Evolutionary conservation across 1,140 invertebrate species (phyloP).

Genomic region (Monochamus saltuarius): DNA sequence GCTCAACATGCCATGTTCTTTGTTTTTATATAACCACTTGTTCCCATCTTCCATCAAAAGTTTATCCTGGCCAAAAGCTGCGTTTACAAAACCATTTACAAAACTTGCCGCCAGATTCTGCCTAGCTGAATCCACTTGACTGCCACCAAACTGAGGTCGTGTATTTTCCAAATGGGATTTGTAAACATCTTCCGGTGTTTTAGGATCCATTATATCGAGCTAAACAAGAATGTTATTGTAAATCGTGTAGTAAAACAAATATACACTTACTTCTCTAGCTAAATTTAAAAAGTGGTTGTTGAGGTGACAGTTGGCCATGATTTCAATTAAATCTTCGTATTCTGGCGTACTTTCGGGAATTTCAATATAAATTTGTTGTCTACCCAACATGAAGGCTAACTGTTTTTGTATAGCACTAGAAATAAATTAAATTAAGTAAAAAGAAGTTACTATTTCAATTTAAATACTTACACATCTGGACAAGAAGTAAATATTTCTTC

Average conservation of each 20-base stretch:
- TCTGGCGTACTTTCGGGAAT: constrained; percentile 67
- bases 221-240: background rate
- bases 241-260: too few relatives aligned
- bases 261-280: constrained; percentile 77
- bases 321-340: constrained; percentile 90
- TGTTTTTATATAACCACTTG: constrained; percentile 99
- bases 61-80: constrained; percentile 97
- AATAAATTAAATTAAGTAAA: background rate
- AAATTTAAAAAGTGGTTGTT: constrained; percentile 96
- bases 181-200: constrained; percentile 99
- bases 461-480: constrained; percentile 75
- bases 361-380: constrained; percentile 91
- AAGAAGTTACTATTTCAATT: constrained; percentile 1
- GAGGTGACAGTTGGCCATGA: constrained; percentile 95
- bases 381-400: constrained; percentile 94
- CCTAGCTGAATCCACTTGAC: constrained; percentile 89
- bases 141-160: constrained; percentile 78
- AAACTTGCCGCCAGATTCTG: constrained; percentile 98
- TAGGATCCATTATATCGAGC: constrained; percentile 99
- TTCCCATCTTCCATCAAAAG: constrained; percentile 94
- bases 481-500: constrained; percentile 86
- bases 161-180: constrained; percentile 96
- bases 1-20: constrained; percentile 98
- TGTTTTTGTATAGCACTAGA: constrained; percentile 87
- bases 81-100: constrained; percentile 99